A percentile compares a stretch with the other conserved stretches of the same genome.
These are phyloP conservation scores for Pterocles burchelli DNA, from an alignment of 2,113 vertebrate species.

Conservation along the genomic window DNA sequence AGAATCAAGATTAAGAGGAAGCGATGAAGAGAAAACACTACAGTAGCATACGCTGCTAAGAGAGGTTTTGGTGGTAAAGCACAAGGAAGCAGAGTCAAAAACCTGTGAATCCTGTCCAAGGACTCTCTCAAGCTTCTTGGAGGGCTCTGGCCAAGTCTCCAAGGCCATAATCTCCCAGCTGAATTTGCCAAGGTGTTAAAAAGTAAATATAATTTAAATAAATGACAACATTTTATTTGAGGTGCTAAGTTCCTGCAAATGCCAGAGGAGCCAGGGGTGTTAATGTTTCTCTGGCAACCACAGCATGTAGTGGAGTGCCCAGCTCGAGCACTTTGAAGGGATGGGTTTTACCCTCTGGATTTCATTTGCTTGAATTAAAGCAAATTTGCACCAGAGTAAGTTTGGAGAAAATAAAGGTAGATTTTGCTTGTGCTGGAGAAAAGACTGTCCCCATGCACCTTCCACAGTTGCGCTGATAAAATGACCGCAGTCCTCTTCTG, in stretches of 20 bases:
- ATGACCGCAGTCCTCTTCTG: background rate
- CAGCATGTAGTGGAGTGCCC: background rate
- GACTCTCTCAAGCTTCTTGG: background rate
- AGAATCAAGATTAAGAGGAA: constrained; percentile 1
- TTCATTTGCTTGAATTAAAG: constrained; percentile 2
- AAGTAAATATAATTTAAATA: background rate
- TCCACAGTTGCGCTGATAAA: background rate
- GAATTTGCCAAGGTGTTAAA: constrained; percentile 10
- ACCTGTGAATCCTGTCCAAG: background rate
- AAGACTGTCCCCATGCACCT: background rate
- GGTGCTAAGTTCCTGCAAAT: constrained; percentile 6
- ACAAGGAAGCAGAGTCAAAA: background rate
- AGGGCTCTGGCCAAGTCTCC: background rate
- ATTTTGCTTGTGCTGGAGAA: background rate
- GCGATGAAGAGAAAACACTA: background rate
- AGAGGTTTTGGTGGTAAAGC: background rate
- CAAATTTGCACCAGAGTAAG: background rate
- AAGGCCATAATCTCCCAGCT: background rate
- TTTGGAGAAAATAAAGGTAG: background rate
- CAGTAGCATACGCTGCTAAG: background rate
- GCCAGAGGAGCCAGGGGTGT: background rate
- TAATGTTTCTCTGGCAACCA: constrained; percentile 33
- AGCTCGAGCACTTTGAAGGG: background rate
- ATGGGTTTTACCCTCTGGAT: background rate
- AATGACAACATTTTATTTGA: background rate